These are phyloP conservation scores for Monochamus saltuarius DNA, from an alignment of 1,140 invertebrate species.

Conservation along the genomic window DNA sequence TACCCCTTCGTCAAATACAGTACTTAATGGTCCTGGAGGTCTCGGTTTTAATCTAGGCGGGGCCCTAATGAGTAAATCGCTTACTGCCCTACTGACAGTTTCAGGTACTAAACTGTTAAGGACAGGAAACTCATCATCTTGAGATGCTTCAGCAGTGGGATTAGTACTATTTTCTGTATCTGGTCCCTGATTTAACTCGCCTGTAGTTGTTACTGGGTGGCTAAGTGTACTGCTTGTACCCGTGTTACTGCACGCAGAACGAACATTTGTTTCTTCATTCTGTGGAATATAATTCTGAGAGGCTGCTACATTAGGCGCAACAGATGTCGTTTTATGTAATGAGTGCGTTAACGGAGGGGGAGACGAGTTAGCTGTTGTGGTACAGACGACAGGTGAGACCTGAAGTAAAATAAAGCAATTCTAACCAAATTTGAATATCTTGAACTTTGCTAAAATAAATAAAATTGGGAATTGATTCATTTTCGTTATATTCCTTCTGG, in stretches of 20 bases:
- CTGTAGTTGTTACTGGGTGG: not conserved
- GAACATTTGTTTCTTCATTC: slow-evolving; percentile 12
- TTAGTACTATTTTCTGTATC: too few species aligned
- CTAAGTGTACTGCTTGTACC: not conserved
- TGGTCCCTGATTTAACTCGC: not conserved
- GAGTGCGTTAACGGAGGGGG: not conserved
- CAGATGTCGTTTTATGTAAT: not conserved
- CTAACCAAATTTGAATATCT: not conserved
- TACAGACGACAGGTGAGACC: not conserved
- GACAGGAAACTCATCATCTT: slow-evolving; percentile 31
- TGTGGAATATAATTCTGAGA: slow-evolving; percentile 38
- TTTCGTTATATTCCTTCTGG: too few species aligned
- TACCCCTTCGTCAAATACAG: slow-evolving; percentile 48
- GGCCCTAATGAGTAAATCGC: slow-evolving; percentile 48
- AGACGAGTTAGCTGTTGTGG: not conserved
- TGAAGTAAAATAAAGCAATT: slow-evolving; percentile 7
- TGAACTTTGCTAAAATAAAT: too few species aligned
- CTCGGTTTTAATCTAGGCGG: slow-evolving; percentile 52
- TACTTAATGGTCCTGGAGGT: slow-evolving; percentile 50
- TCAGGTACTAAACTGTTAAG: slow-evolving; percentile 42
- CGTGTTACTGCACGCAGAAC: slow-evolving; percentile 1
- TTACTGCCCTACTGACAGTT: slow-evolving; percentile 44
- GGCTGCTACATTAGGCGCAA: slow-evolving; percentile 13
- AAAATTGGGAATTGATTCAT: too few species aligned
- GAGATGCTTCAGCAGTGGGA: not conserved